phyloP scores from a whole-genome alignment of 2,113 vertebrate genomes.

The Sinocyclocheilus anshuiensis region DNA sequence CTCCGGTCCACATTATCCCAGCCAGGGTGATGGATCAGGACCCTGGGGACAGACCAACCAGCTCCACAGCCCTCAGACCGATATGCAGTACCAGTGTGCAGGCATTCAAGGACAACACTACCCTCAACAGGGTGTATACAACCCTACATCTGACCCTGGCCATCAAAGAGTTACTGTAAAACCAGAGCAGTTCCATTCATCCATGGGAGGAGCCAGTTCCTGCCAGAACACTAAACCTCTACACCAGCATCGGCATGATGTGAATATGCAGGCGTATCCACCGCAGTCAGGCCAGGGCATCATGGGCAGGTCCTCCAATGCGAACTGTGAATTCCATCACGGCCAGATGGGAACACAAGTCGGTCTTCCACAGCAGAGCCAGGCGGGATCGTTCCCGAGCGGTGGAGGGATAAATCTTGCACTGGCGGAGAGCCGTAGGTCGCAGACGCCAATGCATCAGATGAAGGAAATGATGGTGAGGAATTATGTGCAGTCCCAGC shows the following conservation, averaged over 20 bases:
- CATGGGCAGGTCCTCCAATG: conserved; percentile 66
- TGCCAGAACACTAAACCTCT: conserved; percentile 79
- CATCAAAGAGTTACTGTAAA: conserved; percentile 82
- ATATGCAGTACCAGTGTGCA: conserved; percentile 71
- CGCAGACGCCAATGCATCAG: conserved; percentile 83
- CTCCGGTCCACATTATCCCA: conserved; percentile 73
- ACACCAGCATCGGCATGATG: conserved; percentile 67
- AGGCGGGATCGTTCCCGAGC: conserved; percentile 63
- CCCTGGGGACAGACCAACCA: conserved; percentile 74
- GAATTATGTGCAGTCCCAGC: conserved; percentile 93
- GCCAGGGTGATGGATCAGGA: conserved; percentile 53
- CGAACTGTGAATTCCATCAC: conserved; percentile 73
- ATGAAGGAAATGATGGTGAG: conserved; percentile 93
- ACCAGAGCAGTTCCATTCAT: conserved; percentile 84
- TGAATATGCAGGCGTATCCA: conserved; percentile 64
- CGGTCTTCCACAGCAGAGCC: conserved; percentile 55
- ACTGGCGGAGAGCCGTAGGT: conserved; percentile 66
- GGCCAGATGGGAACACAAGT: conserved; percentile 58
- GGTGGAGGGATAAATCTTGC: conserved; percentile 67
- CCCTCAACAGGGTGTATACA: conserved; percentile 69
- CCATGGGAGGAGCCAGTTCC: conserved; percentile 71
- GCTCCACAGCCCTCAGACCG: conserved; percentile 61
- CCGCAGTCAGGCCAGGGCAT: conserved; percentile 55
- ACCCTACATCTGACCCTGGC: conserved; percentile 58
- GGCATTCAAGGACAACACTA: conserved; percentile 68